Conservation (phyloP, 2,888 invertebrate species). For the Slavum lentiscoides region DNA sequence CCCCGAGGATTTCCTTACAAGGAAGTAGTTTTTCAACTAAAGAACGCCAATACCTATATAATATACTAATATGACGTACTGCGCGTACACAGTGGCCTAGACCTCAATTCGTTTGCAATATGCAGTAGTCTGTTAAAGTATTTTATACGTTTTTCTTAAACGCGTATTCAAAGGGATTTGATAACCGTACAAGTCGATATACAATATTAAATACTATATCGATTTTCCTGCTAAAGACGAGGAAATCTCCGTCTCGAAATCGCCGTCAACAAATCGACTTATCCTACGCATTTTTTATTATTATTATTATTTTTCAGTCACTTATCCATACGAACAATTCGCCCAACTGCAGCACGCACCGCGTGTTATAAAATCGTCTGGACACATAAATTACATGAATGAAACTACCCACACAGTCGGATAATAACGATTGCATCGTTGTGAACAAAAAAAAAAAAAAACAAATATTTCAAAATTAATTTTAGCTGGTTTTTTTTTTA, state of each 20-base stretch:
- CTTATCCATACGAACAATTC: background rate
- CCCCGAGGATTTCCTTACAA: slow-evolving; percentile 48
- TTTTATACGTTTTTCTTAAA: background rate
- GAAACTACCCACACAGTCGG: slow-evolving; percentile 12
- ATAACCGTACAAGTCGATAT: background rate
- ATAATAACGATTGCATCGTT: background rate
- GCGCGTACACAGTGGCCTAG: slow-evolving; percentile 32
- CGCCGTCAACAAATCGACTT: background rate
- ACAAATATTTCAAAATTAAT: too few species aligned
- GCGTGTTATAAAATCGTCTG: background rate
- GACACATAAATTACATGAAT: background rate
- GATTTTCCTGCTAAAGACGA: slow-evolving; percentile 7
- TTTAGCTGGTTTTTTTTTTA: too few species aligned
- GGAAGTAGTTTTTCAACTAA: slow-evolving; percentile 43
- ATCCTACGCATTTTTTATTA: background rate
- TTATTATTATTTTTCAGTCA: too few species aligned
- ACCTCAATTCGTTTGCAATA: slow-evolving; percentile 31
- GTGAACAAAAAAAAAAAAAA: background rate
- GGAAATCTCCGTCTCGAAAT: background rate
- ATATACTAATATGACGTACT: too few species aligned
- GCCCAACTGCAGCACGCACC: background rate
- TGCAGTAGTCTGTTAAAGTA: background rate
- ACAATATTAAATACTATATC: background rate
- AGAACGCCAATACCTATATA: background rate
- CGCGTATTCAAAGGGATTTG: slow-evolving; percentile 23